Base-by-base conservation (phyloP, 64 coral and sea anemone genomes). In the Platygyra sinensis region DNA sequence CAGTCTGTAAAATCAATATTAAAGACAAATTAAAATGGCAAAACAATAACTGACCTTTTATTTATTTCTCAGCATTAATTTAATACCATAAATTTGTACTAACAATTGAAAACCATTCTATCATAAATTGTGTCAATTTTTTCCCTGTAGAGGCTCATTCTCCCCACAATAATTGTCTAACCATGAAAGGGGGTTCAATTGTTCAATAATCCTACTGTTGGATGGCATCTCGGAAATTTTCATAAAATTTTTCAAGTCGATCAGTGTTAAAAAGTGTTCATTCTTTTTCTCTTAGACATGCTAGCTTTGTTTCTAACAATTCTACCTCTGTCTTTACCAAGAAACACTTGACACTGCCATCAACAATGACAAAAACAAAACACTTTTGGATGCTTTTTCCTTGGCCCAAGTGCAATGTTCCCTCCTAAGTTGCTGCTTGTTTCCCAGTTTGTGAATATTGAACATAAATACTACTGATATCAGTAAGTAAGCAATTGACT, bases 71-170 rank as follows among this genome's bases (percentile, higher is more conserved):
- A 69, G 9, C 25, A 69, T 69, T 69, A 69, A 69, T 69, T 69
- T 69, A 69, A 69, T 69, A 69, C 65, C 65, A 69, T 24, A 25
- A 69, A 69, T 69, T 5, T n/a, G n/a, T 10, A 69, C 0, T 10
- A 69, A 69, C 65, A 69, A 69, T n/a, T n/a, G n/a, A n/a, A n/a
- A n/a, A n/a, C n/a, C n/a, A 69, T 29, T 69, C 65, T 69, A 69
- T 69, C n/a, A 69, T 69, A 25, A 69, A 69, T 69, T 69, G 22
- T 69, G 22, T 29, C n/a, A 69, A n/a, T 69, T 27, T 69, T 69
- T n/a, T n/a, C n/a, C 22, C 65, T n/a, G 65, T 27, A 7, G 65
- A 69, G 24, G 65, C 1, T 27, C n/a, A 24, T 24, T 20, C 6
- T 65, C 62, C 24, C 16, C 0, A 1, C 8, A 65, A 65, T 27